A percentile compares a stretch with the other conserved stretches of the same genome.
Evolutionary conservation across 2,888 invertebrate genomes (phyloP).

Genomic region (Therioaphis trifolii): DNA sequence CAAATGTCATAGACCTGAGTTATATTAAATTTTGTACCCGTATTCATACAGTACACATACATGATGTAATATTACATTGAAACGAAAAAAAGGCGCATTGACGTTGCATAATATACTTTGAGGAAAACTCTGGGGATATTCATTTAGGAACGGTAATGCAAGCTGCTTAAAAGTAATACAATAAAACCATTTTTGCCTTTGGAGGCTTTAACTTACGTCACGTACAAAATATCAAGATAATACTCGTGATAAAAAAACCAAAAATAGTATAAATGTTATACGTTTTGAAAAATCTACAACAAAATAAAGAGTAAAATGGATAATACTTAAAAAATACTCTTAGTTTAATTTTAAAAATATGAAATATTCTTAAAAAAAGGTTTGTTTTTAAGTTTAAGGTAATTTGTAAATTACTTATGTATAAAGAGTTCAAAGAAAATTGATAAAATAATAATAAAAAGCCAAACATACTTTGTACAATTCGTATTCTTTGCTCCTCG

Average conservation of each 20-base stretch:
- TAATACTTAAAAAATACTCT: no score
- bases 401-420: no score
- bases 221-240: neutral
- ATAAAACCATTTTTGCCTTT: neutral
- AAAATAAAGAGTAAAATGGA: no score
- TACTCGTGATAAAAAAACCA: neutral
- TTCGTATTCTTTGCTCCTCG: no score
- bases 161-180: conserved; percentile 1
- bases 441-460: no score
- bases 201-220: neutral
- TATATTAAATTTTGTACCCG: conserved; percentile 7
- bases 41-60: neutral
- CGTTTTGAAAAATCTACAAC: no score
- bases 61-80: conserved; percentile 21
- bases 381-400: no score
- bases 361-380: no score
- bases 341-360: no score
- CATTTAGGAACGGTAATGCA: neutral
- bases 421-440: no score
- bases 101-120: conserved; percentile 7
- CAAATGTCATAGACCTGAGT: neutral
- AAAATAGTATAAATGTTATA: neutral
- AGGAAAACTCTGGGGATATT: neutral
- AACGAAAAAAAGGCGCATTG: conserved; percentile 24
- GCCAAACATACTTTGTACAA: no score